Evolutionary conservation across 2,113 vertebrate species (phyloP).

Genomic region (Grammomys surdaster): DNA sequence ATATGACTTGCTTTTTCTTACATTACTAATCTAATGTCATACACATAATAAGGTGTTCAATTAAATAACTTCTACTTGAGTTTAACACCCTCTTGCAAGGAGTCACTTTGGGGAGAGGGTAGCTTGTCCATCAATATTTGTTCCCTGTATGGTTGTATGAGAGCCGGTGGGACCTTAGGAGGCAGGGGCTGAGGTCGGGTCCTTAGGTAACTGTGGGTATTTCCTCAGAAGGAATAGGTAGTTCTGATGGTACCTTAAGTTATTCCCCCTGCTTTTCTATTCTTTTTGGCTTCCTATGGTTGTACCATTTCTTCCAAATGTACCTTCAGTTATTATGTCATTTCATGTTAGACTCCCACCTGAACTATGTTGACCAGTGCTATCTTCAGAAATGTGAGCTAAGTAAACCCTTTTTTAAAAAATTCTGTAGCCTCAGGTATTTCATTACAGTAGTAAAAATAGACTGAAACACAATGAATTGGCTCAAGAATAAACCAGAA

Average conservation of each 20-base stretch:
- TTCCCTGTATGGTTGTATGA: neutral
- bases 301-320: neutral
- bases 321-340: neutral
- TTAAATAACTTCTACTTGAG: neutral
- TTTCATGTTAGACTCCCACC: neutral
- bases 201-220: neutral
- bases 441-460: neutral
- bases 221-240: neutral
- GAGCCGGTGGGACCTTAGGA: neutral
- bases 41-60: neutral
- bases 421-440: neutral
- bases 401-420: too few relatives aligned
- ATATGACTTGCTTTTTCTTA: neutral
- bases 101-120: neutral
- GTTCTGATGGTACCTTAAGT: neutral
- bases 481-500: neutral
- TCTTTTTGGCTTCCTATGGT: neutral
- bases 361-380: neutral
- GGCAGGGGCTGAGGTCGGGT: neutral
- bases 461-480: neutral
- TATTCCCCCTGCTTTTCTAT: neutral
- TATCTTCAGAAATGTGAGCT: neutral
- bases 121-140: neutral
- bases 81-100: neutral
- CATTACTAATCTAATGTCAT: neutral